These are phyloP conservation scores for Diachasma alloeum DNA, from an alignment of 1,140 invertebrate genomes.

Conservation along the genomic window DNA sequence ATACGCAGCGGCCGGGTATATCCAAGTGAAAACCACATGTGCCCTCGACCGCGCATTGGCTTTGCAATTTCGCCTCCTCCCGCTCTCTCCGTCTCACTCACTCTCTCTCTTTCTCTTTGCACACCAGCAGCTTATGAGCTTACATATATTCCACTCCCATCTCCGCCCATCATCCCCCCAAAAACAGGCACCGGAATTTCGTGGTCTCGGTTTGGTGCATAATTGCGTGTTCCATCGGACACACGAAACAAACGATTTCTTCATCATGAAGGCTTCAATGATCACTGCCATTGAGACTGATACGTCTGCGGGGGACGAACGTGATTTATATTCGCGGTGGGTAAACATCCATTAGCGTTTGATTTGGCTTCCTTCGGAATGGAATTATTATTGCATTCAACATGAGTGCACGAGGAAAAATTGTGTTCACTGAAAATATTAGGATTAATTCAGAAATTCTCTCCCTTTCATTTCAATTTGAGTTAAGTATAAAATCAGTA, in stretches of 20 bases:
- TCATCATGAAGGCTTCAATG: constrained; percentile 54
- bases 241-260: constrained; percentile 47
- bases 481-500: too few relatives aligned
- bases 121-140: not conserved
- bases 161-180: not conserved
- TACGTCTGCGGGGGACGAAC: not conserved
- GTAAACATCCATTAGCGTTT: not conserved
- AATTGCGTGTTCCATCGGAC: constrained; percentile 48
- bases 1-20: constrained; percentile 6
- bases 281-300: constrained; percentile 44
- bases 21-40: constrained; percentile 43
- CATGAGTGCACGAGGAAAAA: too few relatives aligned
- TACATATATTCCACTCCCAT: not conserved
- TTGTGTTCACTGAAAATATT: too few relatives aligned
- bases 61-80: constrained; percentile 13
- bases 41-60: constrained; percentile 27
- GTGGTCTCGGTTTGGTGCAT: constrained; percentile 54
- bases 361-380: too few relatives aligned
- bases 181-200: constrained; percentile 47
- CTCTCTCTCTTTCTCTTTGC: too few relatives aligned
- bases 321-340: not conserved
- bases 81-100: constrained; percentile 29
- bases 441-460: too few relatives aligned
- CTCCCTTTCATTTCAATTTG: too few relatives aligned
- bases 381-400: too few relatives aligned